Conservation (phyloP, 2,888 invertebrate genomes). For the Pristionchus exspectatus region DNA sequence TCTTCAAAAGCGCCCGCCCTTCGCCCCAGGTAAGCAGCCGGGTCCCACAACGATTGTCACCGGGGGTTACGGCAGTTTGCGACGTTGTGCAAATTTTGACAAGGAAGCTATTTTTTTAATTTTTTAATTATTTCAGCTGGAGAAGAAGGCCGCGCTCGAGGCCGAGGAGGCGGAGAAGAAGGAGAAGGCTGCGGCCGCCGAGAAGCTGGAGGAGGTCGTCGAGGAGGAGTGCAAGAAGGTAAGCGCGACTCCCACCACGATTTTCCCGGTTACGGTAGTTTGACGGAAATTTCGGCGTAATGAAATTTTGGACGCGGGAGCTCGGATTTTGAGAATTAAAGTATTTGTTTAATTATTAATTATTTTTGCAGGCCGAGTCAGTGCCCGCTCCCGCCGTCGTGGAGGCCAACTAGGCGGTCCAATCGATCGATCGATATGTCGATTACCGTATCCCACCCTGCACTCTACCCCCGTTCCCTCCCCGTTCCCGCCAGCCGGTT, state of each 20-base stretch:
- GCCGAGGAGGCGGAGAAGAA: conserved; percentile 56
- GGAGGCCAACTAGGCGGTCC: conserved; percentile 53
- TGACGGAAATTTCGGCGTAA: neutral
- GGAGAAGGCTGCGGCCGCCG: conserved; percentile 50
- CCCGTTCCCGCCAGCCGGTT: conserved; percentile 52
- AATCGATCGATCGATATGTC: conserved; percentile 15
- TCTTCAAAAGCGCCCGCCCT: conserved; percentile 69
- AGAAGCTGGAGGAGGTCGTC: conserved; percentile 53
- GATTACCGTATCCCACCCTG: neutral
- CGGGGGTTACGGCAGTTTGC: neutral
- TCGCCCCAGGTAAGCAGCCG: conserved; percentile 53
- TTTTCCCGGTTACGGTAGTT: conserved; percentile 17
- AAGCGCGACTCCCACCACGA: neutral
- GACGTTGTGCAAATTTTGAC: neutral
- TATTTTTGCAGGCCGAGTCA: conserved; percentile 42
- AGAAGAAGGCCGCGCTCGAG: conserved; percentile 57
- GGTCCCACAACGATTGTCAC: neutral
- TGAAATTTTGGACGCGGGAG: neutral
- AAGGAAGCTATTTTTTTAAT: neutral
- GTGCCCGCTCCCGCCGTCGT: conserved; percentile 54
- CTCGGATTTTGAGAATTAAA: neutral
- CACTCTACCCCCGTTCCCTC: neutral
- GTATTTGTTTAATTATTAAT: neutral
- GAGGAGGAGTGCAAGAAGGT: conserved; percentile 57
- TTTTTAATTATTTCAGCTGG: conserved; percentile 48